Evolutionary conservation across 2,888 invertebrate genomes (phyloP).

Genomic region (Amorpha juglandis): DNA sequence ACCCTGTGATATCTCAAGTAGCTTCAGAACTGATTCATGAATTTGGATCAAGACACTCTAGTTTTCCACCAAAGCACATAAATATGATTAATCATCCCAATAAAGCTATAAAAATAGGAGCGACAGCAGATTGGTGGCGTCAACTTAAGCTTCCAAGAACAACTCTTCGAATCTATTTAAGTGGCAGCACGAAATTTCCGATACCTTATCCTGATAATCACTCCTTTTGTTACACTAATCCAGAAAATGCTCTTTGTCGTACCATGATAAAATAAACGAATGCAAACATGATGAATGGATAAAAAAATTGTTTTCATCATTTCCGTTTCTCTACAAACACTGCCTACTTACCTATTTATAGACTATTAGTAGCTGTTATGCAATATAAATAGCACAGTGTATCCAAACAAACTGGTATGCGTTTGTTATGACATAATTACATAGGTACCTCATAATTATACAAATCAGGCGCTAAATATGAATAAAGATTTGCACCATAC

Average conservation of each 20-base stretch:
- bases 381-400: no score
- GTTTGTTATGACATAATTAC: no score
- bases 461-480: no score
- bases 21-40: slow-evolving; percentile 46
- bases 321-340: neutral
- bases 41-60: slow-evolving; percentile 31
- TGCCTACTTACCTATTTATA: no score
- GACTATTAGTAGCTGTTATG: no score
- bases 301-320: no score
- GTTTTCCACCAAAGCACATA: neutral
- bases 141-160: slow-evolving; percentile 11
- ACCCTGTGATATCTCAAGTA: slow-evolving; percentile 38
- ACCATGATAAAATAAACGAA: slow-evolving; percentile 39
- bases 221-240: slow-evolving; percentile 59
- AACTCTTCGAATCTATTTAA: slow-evolving; percentile 52
- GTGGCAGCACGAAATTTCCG: slow-evolving; percentile 53
- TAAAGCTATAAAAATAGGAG: neutral
- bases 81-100: neutral
- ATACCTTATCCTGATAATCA: slow-evolving; percentile 63
- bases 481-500: no score
- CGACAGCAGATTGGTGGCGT: neutral
- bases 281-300: slow-evolving; percentile 9
- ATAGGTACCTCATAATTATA: no score
- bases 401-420: no score
- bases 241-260: slow-evolving; percentile 56